Evolutionary conservation across 2,888 invertebrate species (phyloP).

Genomic region (Synergus itoensis): DNA sequence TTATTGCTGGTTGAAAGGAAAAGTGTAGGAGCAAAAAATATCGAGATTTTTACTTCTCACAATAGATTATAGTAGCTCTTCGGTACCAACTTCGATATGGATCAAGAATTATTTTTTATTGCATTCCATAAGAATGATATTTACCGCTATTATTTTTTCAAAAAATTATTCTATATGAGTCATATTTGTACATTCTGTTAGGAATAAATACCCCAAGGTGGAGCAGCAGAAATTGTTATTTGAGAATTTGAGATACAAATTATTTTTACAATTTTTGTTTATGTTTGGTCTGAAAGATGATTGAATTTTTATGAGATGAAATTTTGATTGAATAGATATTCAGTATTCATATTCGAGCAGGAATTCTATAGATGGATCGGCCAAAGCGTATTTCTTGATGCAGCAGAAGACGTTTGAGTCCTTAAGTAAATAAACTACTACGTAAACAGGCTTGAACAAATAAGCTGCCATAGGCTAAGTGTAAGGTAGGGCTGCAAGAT

Average conservation of each 20-base stretch:
- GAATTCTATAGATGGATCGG: conserved; percentile 20
- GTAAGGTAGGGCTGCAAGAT: neutral
- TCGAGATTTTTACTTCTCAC: too few relatives aligned
- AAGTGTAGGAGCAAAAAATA: too few relatives aligned
- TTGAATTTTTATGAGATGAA: neutral
- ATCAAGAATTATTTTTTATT: too few relatives aligned
- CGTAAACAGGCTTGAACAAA: conserved; percentile 40
- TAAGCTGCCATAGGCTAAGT: conserved; percentile 27
- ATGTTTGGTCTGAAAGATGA: neutral
- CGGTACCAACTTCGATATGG: too few relatives aligned
- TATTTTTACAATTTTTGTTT: conserved; percentile 1
- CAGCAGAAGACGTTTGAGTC: conserved; percentile 27
- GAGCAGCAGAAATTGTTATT: neutral
- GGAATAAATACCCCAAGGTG: neutral
- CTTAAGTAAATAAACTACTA: conserved; percentile 36
- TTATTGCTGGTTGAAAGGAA: neutral
- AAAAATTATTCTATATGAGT: too few relatives aligned
- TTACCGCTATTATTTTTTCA: neutral
- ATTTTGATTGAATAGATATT: conserved; percentile 3
- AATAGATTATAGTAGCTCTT: too few relatives aligned
- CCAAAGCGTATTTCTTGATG: conserved; percentile 18
- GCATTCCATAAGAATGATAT: neutral
- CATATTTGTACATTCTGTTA: too few relatives aligned
- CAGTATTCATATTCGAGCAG: neutral
- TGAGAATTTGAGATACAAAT: neutral